Percentiles rank a stretch among this genome's conserved stretches.
Conservation (phyloP, 2,888 invertebrate species). For the Norana najaformis region DNA sequence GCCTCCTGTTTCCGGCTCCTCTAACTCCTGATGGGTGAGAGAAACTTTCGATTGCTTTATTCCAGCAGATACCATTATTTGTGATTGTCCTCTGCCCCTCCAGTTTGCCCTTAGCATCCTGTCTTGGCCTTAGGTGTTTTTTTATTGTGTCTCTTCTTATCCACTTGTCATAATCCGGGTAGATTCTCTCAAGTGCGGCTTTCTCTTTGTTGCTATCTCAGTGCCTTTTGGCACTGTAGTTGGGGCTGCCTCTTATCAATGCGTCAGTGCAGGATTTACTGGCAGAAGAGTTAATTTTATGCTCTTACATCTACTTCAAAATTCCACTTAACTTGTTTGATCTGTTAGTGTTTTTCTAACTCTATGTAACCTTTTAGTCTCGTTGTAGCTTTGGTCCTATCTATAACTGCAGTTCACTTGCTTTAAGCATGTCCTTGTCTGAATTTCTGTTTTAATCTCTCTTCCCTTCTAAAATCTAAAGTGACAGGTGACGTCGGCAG, state of each 20-base stretch:
- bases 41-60: not conserved
- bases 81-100: not conserved
- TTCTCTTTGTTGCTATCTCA: not conserved
- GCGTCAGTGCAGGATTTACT: not conserved
- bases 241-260: not conserved
- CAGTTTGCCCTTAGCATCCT: not conserved
- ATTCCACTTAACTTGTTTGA: not conserved
- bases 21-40: not conserved
- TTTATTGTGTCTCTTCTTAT: not conserved
- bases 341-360: not conserved
- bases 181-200: constrained; percentile 5
- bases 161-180: not conserved
- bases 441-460: too few species aligned
- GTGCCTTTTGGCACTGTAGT: not conserved
- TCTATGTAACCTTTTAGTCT: not conserved
- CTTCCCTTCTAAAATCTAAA: not conserved
- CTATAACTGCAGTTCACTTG: not conserved
- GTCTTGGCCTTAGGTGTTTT: not conserved
- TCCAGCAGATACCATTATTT: not conserved
- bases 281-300: not conserved
- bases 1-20: not conserved
- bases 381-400: too few species aligned
- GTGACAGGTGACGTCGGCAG: not conserved
- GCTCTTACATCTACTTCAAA: not conserved
- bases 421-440: too few species aligned